Evolutionary conservation across 2,888 invertebrate species (phyloP).

Genomic region (Andrena marginata): DNA sequence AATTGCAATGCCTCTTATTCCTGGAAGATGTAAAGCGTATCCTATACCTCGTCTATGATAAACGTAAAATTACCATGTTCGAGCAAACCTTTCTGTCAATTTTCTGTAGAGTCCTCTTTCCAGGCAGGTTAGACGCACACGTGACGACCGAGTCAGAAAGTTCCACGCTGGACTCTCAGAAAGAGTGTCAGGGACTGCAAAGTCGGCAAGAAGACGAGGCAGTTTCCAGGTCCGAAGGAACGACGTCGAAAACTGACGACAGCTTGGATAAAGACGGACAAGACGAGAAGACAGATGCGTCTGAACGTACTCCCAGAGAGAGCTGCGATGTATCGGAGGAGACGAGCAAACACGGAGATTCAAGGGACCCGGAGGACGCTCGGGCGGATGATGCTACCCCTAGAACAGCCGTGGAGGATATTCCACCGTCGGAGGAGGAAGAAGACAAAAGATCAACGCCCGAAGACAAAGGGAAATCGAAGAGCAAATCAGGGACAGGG

Average conservation of each 20-base stretch:
- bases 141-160: constrained; percentile 42
- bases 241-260: neutral
- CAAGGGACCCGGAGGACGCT: constrained; percentile 4
- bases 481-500: neutral
- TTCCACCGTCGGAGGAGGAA: constrained; percentile 25
- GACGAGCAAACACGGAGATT: constrained; percentile 25
- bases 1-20: no score
- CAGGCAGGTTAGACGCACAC: constrained; percentile 61
- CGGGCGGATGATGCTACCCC: constrained; percentile 25
- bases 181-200: neutral
- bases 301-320: constrained; percentile 15
- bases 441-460: constrained; percentile 36
- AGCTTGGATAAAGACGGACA: neutral
- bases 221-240: constrained; percentile 36
- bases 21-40: neutral
- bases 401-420: constrained; percentile 35
- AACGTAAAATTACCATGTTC: neutral
- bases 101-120: constrained; percentile 65
- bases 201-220: constrained; percentile 12
- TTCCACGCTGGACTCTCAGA: constrained; percentile 48
- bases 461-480: constrained; percentile 10
- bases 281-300: constrained; percentile 26
- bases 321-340: constrained; percentile 19
- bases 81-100: constrained; percentile 18
- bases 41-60: neutral